Evolutionary conservation across 2,888 invertebrate genomes (phyloP), one percentile per base, ranked within the genome.

Genomic region (Margaritifera margaritifera): DNA sequence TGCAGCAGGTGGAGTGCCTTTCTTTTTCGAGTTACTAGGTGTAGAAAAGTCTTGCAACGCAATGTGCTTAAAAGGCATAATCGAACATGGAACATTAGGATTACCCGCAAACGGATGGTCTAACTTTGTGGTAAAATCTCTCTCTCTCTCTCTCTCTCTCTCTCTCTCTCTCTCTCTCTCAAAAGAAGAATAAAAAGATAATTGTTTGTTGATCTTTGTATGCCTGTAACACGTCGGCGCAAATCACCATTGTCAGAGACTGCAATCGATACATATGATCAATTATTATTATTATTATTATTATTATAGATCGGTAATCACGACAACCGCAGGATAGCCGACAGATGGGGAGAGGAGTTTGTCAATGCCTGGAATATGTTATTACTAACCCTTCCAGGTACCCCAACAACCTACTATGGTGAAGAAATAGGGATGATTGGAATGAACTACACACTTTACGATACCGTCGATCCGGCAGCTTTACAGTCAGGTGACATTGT

Each of bases 381-480:
- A 66, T 91, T 93, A 24, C 91, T 95, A 86, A 87, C 96, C 24
- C 90, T 97, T 66, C 96, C 96, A 2, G 97, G 97, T 60, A 93
- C 94, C 18, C 94, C 95, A 0, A 93, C 97, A 3, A 94, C 95
- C 0, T 97, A 97, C 85, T 94, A 95, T 80, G 96, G 96, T 0
- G 95, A 96, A 88, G 97, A 97, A 92, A 93, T 96, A 63, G 96
- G 94, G 22, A 94, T 96, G 94, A 91, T 92, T 0, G 93, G 95
- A 84, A 78, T 80, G 11, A 60, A 75, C 42, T 82, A 88, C 56
- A 66, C 80, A 22, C 86, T 77, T 63, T 66, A 83, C 11, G 78
- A 84, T 31, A 84, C 86, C 0, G 75, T 80, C 50, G 89, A 89
- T 61, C 85, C 86, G 0, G 79, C 72, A 60, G 87, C 84, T 3